Evolutionary conservation across 2,113 vertebrate genomes (phyloP).

Genomic region (Salvelinus alpinus): DNA sequence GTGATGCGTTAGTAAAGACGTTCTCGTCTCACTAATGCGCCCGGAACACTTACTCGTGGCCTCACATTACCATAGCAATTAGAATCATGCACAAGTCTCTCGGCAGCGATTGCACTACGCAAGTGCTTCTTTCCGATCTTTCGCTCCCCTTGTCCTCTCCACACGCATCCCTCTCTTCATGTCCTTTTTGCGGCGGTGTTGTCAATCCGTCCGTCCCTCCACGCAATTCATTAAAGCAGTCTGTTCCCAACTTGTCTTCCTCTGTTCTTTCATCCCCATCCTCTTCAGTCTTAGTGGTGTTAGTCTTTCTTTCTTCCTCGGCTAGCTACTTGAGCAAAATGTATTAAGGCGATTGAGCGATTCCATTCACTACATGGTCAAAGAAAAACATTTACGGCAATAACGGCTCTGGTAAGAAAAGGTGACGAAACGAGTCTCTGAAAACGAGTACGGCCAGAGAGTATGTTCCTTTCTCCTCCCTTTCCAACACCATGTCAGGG

Average conservation of each 20-base stretch:
- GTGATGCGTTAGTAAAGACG: constrained; percentile 23
- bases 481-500: too few species aligned
- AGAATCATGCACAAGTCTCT: constrained; percentile 72
- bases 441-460: too few species aligned
- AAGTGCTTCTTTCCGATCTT: neutral
- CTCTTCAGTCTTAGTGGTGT: constrained; percentile 22
- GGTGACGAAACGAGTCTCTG: too few species aligned
- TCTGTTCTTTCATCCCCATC: constrained; percentile 22
- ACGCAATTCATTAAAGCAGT: constrained; percentile 42
- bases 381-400: too few species aligned
- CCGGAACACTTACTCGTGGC: constrained; percentile 43
- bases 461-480: too few species aligned
- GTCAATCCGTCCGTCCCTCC: constrained; percentile 24
- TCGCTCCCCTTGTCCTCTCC: neutral
- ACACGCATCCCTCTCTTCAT: neutral
- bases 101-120: constrained; percentile 36
- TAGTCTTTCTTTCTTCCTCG: neutral
- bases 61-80: constrained; percentile 75
- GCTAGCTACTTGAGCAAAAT: neutral
- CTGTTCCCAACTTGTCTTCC: constrained; percentile 28
- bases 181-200: constrained; percentile 17
- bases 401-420: too few species aligned
- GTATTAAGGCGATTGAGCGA: too few species aligned
- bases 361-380: too few species aligned
- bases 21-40: constrained; percentile 27